Conservation (phyloP, 2,888 invertebrate genomes). For the Lepidocyrtoides sp. region DNA sequence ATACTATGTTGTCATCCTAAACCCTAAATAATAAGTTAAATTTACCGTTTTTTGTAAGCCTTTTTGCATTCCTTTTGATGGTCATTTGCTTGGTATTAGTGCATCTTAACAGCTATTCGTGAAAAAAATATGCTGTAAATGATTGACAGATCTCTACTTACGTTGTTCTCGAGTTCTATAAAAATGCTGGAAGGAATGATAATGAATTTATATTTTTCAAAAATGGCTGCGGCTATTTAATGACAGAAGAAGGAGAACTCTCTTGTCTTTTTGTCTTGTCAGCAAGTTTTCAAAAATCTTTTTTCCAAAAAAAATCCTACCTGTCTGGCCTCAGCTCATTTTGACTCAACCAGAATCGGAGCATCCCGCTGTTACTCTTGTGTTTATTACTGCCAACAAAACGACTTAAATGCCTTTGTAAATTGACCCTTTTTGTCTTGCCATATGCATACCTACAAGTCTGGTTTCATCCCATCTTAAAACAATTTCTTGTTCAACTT, state of each 20-base stretch:
- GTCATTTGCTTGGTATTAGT: neutral
- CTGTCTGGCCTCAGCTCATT: neutral
- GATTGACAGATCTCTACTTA: neutral
- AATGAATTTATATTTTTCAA: neutral
- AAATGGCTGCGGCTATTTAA: neutral
- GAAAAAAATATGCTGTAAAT: neutral
- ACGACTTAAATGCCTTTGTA: constrained; percentile 54
- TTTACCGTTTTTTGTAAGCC: constrained; percentile 14
- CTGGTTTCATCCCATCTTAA: too few species aligned
- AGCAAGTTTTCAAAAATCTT: constrained; percentile 49
- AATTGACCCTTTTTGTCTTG: constrained; percentile 7
- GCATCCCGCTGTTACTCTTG: constrained; percentile 40
- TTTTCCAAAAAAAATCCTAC: neutral
- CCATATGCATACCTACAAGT: constrained; percentile 29
- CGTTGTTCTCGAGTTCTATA: neutral
- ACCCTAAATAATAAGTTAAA: neutral
- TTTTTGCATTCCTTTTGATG: constrained; percentile 21
- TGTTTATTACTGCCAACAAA: constrained; percentile 24
- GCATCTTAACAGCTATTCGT: constrained; percentile 31
- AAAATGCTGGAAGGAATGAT: constrained; percentile 67
- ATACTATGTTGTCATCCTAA: constrained; percentile 34
- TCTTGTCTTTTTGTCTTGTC: constrained; percentile 21
- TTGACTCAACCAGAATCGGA: too few species aligned
- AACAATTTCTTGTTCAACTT: too few species aligned
- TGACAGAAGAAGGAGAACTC: constrained; percentile 52